These are phyloP conservation scores for Adelosebastes latens DNA, from an alignment of 2,797 vertebrate species.

Conservation along the genomic window DNA sequence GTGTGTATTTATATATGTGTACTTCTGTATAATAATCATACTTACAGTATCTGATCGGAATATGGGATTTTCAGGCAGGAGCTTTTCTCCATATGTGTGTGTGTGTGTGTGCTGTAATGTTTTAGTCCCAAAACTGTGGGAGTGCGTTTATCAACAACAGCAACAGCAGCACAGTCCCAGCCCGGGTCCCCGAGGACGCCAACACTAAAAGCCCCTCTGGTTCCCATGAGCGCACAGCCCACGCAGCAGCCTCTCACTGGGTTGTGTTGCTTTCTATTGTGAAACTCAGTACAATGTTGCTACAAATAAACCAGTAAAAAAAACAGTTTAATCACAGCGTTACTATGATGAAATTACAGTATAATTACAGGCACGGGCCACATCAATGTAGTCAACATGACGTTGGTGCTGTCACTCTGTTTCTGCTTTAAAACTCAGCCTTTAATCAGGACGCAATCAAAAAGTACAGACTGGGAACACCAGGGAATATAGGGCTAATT, in stretches of 20 bases:
- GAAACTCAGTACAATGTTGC: constrained; percentile 55
- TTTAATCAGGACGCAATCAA: constrained; percentile 63
- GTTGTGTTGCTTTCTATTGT: constrained; percentile 57
- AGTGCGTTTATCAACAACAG: constrained; percentile 58
- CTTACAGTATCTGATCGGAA: background rate
- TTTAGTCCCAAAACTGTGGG: constrained; percentile 56
- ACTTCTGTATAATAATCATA: background rate
- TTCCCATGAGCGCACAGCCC: constrained; percentile 64
- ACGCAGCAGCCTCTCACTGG: constrained; percentile 31
- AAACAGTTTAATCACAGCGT: constrained; percentile 60
- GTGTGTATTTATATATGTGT: background rate
- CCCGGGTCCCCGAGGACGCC: constrained; percentile 36
- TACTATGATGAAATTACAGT: constrained; percentile 55
- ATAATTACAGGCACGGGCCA: constrained; percentile 60
- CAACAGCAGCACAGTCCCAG: constrained; percentile 18
- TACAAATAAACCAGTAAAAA: constrained; percentile 69
- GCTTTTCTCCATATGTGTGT: background rate
- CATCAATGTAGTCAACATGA: constrained; percentile 59
- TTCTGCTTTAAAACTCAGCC: constrained; percentile 38
- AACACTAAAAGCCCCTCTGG: constrained; percentile 46
- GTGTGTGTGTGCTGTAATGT: constrained; percentile 23
- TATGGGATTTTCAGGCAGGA: background rate
- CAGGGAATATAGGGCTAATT: background rate
- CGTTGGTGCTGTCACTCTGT: constrained; percentile 23
- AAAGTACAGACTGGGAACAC: constrained; percentile 33